Conservation (phyloP, 2,888 invertebrate genomes). For the Linnaemya vulpina region DNA sequence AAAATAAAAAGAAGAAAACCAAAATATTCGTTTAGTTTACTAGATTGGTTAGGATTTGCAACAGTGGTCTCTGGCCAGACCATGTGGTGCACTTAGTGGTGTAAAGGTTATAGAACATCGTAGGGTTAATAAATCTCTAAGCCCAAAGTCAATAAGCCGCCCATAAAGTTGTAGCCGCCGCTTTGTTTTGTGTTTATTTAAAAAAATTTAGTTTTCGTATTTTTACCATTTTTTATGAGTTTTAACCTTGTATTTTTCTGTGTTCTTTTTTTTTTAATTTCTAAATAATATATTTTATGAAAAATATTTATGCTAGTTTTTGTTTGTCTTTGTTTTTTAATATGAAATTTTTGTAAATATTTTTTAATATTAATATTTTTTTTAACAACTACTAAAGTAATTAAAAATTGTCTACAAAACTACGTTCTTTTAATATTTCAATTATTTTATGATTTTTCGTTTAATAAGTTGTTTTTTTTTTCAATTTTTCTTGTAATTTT, state of each 20-base stretch:
- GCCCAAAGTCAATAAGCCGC: too few species aligned
- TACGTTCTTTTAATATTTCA: constrained; percentile 69
- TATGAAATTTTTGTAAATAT: constrained; percentile 70
- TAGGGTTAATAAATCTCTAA: too few species aligned
- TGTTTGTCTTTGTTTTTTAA: constrained; percentile 16
- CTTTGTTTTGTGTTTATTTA: constrained; percentile 2
- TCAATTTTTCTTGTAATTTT: constrained; percentile 40
- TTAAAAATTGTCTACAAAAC: constrained; percentile 72
- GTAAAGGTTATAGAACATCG: too few species aligned
- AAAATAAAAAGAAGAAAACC: too few species aligned
- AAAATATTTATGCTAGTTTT: constrained; percentile 67
- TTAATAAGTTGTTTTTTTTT: constrained; percentile 25
- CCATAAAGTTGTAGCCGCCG: constrained; percentile 37
- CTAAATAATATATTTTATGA: constrained; percentile 63
- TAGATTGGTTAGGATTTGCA: too few species aligned
- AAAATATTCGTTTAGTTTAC: too few species aligned
- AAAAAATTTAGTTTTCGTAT: constrained; percentile 52
- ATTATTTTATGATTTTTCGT: constrained; percentile 51
- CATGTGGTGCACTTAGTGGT: too few species aligned
- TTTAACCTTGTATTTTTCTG: constrained; percentile 52
- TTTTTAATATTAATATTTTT: constrained; percentile 59
- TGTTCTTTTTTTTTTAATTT: constrained; percentile 48
- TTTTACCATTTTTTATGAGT: constrained; percentile 57
- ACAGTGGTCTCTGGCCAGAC: too few species aligned
- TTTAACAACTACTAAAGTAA: constrained; percentile 71